Evolutionary conservation across 2,113 vertebrate genomes (phyloP), one percentile per base, ranked within the genome.

Genomic region (Lichenostomus cassidix): DNA sequence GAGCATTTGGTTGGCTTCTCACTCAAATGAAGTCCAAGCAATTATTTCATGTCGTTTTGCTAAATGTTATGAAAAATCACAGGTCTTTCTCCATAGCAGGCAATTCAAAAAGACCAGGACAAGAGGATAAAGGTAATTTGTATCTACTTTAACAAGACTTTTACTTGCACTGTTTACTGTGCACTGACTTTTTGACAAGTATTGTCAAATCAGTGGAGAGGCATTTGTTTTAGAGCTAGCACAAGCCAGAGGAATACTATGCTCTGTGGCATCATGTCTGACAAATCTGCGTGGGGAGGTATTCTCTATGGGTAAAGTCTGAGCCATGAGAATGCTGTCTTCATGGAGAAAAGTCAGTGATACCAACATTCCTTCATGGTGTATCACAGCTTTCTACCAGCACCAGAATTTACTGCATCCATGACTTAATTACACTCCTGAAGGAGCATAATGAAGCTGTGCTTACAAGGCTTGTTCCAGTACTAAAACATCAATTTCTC

Each of bases 261-360:
- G 7, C 4, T 46, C 31, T 46, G 42, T 20, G 25, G 8, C 52
- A 76, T 42, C 23, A 0, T n/a, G 50, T 67, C 65, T 87, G 37
- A 65, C 44, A 73, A 65, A 90, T 25, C 42, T 79, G 16, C 42
- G 75, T 70, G 25, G 73, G 19, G 11, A 92, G 6, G 10, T 70
- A 19, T 20, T 70, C 44, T 71, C 16, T 53, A 2, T 31, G 46
- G 35, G 7, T 37, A 47, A 56, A 42, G 7, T 62, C 46, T 50
- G 27, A 73, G 8, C 28, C 23, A 33, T 2, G 7, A 0, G 1
- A 53, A 74, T 21, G 17, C 41, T 77, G 49, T 15, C 22, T 7
- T 74, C 17, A 44, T 21, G 24, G 37, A 73, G 15, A 22, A 23
- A 52, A 94, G 10, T 37, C 63, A 53, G 20, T 49, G 8, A 4